phyloP scores from a whole-genome alignment of 2,797 vertebrate species.

The Darevskia nairensis region DNA sequence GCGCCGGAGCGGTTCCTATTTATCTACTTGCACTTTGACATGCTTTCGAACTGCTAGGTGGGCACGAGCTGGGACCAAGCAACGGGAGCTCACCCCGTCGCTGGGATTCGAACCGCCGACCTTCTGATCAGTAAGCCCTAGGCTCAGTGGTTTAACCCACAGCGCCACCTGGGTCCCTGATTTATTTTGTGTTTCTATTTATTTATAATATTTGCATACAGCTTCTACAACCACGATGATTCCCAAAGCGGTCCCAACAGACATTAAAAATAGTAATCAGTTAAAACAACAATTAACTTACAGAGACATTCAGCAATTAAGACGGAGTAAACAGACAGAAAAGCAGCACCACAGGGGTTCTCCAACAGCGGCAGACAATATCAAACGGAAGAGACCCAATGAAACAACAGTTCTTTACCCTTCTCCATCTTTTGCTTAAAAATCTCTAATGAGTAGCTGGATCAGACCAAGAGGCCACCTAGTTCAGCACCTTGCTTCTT shows the following conservation, averaged over 20 bases:
- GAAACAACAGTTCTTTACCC: background rate
- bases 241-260: background rate
- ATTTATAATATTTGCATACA: background rate
- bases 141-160: too few relatives aligned
- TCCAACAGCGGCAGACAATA: background rate
- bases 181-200: background rate
- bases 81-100: too few relatives aligned
- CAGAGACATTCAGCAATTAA: background rate
- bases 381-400: background rate
- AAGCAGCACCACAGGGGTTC: background rate
- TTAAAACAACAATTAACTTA: background rate
- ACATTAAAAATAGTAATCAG: background rate
- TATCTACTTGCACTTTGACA: too few relatives aligned
- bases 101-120: too few relatives aligned
- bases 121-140: too few relatives aligned
- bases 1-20: too few relatives aligned
- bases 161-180: too few relatives aligned
- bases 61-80: too few relatives aligned
- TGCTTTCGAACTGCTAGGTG: too few relatives aligned
- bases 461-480: too few relatives aligned
- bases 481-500: background rate
- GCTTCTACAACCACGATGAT: background rate
- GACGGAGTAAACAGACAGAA: background rate
- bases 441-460: background rate
- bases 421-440: background rate